Evolutionary conservation across 23 tunicate species (phyloP), one percentile per base, ranked within the genome.

Genomic region (Halocynthia roretzi): DNA sequence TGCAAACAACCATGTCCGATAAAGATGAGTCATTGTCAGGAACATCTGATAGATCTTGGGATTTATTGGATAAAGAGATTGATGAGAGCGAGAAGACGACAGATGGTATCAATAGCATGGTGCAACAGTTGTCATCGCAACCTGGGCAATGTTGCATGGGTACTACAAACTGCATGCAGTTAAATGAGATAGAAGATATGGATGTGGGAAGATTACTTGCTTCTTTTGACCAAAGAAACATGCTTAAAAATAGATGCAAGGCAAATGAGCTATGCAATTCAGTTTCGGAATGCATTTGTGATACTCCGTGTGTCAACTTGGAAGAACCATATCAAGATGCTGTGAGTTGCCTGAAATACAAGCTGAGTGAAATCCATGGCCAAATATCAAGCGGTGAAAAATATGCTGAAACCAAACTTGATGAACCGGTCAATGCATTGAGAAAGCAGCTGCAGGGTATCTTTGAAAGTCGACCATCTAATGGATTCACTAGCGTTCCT

Each of bases 101-200:
- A 31, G 44, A 31, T 31, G 44, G 44, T 31, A 31, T 31, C 44
- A 31, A 31, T 31, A 31, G 44, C 44, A 31, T 31, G 44, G 44
- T 31, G 44, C 44, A 31, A 31, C 44, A 31, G 44, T 4, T 31
- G 44, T 31, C 44, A 31, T 31, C 44, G 44, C 44, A 31, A 31
- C 44, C 44, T 31, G 44, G 44, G 44, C 44, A 31, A 31, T 31
- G 44, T 31, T 31, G 44, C 4, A 31, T 31, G 44, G 44, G 44
- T 31, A 31, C 44, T 31, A 5, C 20, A 56, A 54, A 64, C 56
- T 74, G 78, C 31, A n/a, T 54, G 10, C 8, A 19, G 22, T 8
- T 64, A 5, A 14, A 74, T 22, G 78, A 74, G 56, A 74, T 74
- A 14, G 78, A 74, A 54, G 78, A 74, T 56, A 74, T 74, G 78